Evolutionary conservation across 2,797 vertebrate genomes (phyloP), one percentile per base, ranked within the genome.

Genomic region (Lithobates pipiens): DNA sequence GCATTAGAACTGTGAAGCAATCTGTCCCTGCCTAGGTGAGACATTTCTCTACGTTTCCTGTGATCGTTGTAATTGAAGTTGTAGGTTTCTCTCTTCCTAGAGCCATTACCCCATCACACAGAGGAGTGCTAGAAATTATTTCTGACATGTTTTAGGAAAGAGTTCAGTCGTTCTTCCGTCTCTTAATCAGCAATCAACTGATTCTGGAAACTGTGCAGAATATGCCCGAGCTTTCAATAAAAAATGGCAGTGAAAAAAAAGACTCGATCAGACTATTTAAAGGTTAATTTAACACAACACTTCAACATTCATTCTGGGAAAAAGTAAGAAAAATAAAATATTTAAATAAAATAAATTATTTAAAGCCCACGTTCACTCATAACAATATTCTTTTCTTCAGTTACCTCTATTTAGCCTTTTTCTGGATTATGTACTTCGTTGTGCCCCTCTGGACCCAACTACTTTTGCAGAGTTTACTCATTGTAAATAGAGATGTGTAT

Each of bases 121-220:
- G 50, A 4, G 78, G 57, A 86, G 79, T 67, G 29, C 46, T 76
- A 29, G 16, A 75, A 76, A 82, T 86, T 86, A 61, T 71, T 34
- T 71, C 75, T 82, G 79, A 86, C 78, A 82, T 81, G 79, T 82
- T 82, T 82, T 63, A 76, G 77, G 39, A 85, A 81, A 84, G 73
- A 81, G 63, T 75, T 85, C 73, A 85, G 46, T 85, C 84, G 76
- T 70, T 76, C 78, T 81, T 57, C 75, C 72, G 18, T 27, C 65
- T 61, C 29, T 23, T 80, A 76, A 81, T 85, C 72, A 70, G 72
- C 69, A 70, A 69, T 81, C 71, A 85, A 63, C 68, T 34, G 36
- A 76, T 54, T 78, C 63, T 78, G 36, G 63, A 65, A 82, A 44
- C 32, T 7, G 39, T 32, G 21, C 67, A 1, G 23, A 67, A 77